These are phyloP conservation scores for Amiota minor DNA, from an alignment of 2,888 invertebrate genomes.

Conservation along the genomic window DNA sequence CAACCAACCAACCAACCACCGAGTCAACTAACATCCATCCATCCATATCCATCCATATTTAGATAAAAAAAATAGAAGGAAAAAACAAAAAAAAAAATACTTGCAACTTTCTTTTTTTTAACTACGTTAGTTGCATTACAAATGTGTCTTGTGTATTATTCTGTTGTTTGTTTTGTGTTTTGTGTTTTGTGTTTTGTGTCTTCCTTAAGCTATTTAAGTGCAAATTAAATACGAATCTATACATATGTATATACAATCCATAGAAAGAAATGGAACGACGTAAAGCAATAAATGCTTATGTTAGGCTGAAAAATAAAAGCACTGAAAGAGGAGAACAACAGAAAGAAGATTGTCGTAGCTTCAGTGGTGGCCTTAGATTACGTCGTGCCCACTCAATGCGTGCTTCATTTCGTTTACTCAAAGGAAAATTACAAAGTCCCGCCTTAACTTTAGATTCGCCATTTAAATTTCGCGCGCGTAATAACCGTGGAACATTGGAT, in stretches of 20 bases:
- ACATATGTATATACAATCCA: too few species aligned
- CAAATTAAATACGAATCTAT: not conserved
- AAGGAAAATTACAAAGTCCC: slow-evolving; percentile 75
- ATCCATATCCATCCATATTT: too few species aligned
- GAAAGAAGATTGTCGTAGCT: too few species aligned
- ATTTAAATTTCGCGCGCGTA: slow-evolving; percentile 58
- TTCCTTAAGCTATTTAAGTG: slow-evolving; percentile 11
- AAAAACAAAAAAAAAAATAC: too few species aligned
- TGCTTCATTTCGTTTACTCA: slow-evolving; percentile 80
- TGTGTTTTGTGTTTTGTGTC: too few species aligned
- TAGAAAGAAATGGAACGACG: slow-evolving; percentile 61
- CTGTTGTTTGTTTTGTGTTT: too few species aligned
- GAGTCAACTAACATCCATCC: too few species aligned
- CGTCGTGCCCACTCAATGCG: slow-evolving; percentile 82
- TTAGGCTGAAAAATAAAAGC: slow-evolving; percentile 53
- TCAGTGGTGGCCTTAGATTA: slow-evolving; percentile 53
- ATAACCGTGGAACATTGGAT: slow-evolving; percentile 47
- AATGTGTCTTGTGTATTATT: too few species aligned
- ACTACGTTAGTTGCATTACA: too few species aligned
- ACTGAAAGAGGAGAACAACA: slow-evolving; percentile 23
- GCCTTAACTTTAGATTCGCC: slow-evolving; percentile 63
- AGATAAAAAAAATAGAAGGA: too few species aligned
- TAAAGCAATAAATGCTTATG: slow-evolving; percentile 58
- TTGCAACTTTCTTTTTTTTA: too few species aligned
- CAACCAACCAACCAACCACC: too few species aligned